Evolutionary conservation across 2,888 invertebrate species (phyloP).

Genomic region (Heterodera filipjevi): DNA sequence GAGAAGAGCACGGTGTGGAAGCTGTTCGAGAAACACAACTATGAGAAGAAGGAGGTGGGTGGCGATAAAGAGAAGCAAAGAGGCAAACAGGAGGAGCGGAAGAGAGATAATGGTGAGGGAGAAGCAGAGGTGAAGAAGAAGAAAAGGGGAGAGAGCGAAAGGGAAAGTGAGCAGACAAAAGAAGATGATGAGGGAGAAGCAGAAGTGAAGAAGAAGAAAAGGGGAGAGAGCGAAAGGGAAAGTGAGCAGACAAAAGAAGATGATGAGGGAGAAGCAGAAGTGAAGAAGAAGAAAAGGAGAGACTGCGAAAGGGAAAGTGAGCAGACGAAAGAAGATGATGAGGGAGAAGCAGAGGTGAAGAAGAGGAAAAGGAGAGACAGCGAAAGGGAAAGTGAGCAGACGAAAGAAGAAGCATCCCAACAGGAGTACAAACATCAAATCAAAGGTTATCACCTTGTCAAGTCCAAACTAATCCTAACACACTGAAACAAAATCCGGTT

Average conservation of each 20-base stretch:
- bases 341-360: not conserved
- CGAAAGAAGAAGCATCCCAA: not conserved
- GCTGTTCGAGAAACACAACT: constrained; percentile 10
- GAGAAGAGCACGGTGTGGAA: constrained; percentile 29
- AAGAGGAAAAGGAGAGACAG: constrained; percentile 22
- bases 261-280: not conserved
- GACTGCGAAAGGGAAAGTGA: constrained; percentile 1
- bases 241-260: not conserved
- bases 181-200: too few species aligned
- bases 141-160: constrained; percentile 5
- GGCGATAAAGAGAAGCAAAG: not conserved
- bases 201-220: not conserved
- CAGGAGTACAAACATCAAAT: too few species aligned
- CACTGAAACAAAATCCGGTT: not conserved
- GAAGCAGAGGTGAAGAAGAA: constrained; percentile 18
- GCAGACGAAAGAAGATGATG: not conserved
- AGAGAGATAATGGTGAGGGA: constrained; percentile 11
- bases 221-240: constrained; percentile 12
- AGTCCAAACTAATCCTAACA: too few species aligned
- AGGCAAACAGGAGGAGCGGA: not conserved
- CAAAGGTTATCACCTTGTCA: too few species aligned
- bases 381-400: not conserved
- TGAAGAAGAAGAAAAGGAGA: constrained; percentile 19
- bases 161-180: not conserved
- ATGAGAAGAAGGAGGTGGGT: constrained; percentile 8